phyloP scores from a whole-genome alignment of 2,797 vertebrate genomes.

The Sternarchorhynchus goeldii region DNA sequence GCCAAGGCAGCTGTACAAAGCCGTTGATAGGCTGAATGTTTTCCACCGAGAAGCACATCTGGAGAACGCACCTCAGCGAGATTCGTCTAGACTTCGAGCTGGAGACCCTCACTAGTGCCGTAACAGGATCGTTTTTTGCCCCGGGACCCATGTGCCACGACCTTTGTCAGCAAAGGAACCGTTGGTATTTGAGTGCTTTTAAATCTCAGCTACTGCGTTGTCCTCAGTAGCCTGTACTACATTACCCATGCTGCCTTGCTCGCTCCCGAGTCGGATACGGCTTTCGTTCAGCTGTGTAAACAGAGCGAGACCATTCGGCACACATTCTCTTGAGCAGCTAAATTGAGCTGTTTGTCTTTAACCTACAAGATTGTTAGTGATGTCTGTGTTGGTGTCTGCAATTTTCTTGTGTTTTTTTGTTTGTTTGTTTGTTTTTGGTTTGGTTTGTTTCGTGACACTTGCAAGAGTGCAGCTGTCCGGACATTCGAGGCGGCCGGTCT shows the following conservation, averaged over 20 bases:
- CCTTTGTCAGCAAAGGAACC: slow-evolving; percentile 6
- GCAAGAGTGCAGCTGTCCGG: slow-evolving; percentile 49
- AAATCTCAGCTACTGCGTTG: not conserved
- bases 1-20: slow-evolving; percentile 45
- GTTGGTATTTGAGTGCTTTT: not conserved
- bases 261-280: slow-evolving; percentile 61
- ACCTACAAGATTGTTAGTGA: not conserved
- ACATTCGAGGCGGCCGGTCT: slow-evolving; percentile 56
- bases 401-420: slow-evolving; percentile 21
- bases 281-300: slow-evolving; percentile 72
- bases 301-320: slow-evolving; percentile 62
- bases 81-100: not conserved
- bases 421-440: slow-evolving; percentile 18
- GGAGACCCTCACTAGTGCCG: not conserved
- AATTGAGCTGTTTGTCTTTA: slow-evolving; percentile 71
- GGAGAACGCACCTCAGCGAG: slow-evolving; percentile 5
- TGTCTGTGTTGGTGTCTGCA: too few species aligned
- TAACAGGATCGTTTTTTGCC: slow-evolving; percentile 2
- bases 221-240: slow-evolving; percentile 40
- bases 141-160: not conserved
- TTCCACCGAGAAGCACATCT: slow-evolving; percentile 39
- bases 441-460: slow-evolving; percentile 47
- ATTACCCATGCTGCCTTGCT: slow-evolving; percentile 66
- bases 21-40: slow-evolving; percentile 24
- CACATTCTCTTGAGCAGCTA: slow-evolving; percentile 60